Evolutionary conservation across 1,140 invertebrate genomes (phyloP), one percentile per base, ranked within the genome.

Genomic region (Rhyacophila brunnea): DNA sequence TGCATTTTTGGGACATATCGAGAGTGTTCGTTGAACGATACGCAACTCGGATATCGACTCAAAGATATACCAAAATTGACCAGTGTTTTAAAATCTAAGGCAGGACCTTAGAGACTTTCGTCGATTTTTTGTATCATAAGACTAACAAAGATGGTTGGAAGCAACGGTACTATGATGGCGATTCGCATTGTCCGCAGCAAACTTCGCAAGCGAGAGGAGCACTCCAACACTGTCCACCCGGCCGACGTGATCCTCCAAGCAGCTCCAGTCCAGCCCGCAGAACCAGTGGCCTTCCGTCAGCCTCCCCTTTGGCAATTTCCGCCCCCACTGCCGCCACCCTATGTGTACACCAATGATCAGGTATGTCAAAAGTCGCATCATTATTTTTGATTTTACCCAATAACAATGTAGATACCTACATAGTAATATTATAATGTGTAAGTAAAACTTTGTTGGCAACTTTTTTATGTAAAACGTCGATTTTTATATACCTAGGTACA

Each of bases 121-220:
- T 28, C 23, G 23, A 5, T 28, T n/a, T n/a, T n/a, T n/a, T n/a
- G n/a, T 28, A 28, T 9, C 23, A 28, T n/a, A 28, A 28, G 3
- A 28, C 3, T 28, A 28, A 28, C 23, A 64, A 77, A 73, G 66
- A 89, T 90, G 87, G 87, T 90, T 69, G 87, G 87, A 73, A 87
- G 82, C 76, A 89, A 88, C 79, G 87, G 87, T 71, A 90, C 87
- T 71, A 85, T 91, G 83, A 86, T 89, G 75, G 88, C 89, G 68
- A 88, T 91, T 70, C 88, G 88, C 78, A 87, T 91, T 85, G 89
- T 92, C 77, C 87, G 88, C 83, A 91, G 88, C 77, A 92, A 91
- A 79, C 82, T 91, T 76, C 83, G 88, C 68, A 91, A 91, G 78
- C 81, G 88, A 57, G 89, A 91, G 77, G 89, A 91, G 68, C 84